Evolutionary conservation across 2,888 invertebrate species (phyloP).

Genomic region (Digitonthophagus gazella): DNA sequence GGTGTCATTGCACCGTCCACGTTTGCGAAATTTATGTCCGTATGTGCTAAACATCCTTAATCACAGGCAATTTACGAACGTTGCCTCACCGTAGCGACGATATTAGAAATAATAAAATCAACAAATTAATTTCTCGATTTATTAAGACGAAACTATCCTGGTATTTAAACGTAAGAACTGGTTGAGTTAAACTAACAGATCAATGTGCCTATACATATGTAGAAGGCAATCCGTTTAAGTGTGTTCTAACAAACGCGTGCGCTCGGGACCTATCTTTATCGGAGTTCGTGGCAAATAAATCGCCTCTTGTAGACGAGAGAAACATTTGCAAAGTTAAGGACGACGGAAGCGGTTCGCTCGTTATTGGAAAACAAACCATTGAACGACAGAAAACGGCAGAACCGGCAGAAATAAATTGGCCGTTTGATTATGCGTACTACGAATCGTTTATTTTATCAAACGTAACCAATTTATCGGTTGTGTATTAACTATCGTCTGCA

Average conservation of each 20-base stretch:
- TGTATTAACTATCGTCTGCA: no score
- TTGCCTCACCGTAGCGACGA: no score
- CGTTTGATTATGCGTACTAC: neutral
- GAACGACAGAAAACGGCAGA: neutral
- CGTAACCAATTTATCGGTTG: neutral
- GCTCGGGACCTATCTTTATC: neutral
- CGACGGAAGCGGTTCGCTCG: neutral
- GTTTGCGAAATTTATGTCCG: neutral
- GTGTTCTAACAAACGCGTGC: neutral
- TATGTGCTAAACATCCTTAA: neutral
- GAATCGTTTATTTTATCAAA: neutral
- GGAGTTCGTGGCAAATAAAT: neutral
- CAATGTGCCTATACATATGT: neutral
- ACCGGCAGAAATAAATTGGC: neutral
- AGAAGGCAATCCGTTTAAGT: neutral
- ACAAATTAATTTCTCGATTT: no score
- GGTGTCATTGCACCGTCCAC: neutral
- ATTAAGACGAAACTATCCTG: neutral
- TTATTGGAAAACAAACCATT: neutral
- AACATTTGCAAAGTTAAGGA: neutral
- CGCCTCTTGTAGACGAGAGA: neutral
- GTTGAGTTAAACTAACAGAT: neutral
- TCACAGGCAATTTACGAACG: neutral
- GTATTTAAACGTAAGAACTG: neutral
- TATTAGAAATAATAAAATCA: no score